Conservation (phyloP, 2,113 vertebrate genomes). For the Etia nguti region DNA sequence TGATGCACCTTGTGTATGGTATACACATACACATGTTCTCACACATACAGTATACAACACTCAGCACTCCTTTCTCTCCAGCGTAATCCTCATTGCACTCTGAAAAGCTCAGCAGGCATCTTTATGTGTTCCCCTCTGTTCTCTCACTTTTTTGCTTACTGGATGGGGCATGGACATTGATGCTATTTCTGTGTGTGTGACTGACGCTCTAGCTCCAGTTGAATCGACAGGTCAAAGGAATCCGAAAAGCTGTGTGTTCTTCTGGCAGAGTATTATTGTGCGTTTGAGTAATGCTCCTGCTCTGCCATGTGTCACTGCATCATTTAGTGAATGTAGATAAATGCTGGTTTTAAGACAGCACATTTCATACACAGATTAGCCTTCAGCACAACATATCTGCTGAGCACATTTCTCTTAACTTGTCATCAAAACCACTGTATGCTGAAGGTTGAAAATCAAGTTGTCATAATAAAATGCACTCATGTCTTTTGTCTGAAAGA, state of each 20-base stretch:
- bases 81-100: background rate
- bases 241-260: background rate
- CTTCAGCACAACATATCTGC: background rate
- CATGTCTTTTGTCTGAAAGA: background rate
- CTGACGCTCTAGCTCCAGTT: background rate
- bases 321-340: background rate
- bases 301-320: background rate
- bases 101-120: background rate
- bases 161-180: background rate
- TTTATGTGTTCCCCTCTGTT: background rate
- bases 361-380: slow-evolving; percentile 9
- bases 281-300: background rate
- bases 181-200: background rate
- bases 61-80: background rate
- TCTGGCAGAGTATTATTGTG: background rate
- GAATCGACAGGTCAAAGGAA: background rate
- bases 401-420: slow-evolving; percentile 7
- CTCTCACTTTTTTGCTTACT: background rate
- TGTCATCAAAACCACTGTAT: slow-evolving; percentile 12
- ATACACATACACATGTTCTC: background rate
- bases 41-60: background rate
- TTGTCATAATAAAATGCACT: background rate
- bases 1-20: background rate
- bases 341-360: background rate
- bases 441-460: slow-evolving; percentile 24